Evolutionary conservation across 2,888 invertebrate species (phyloP).

Genomic region (Sylvicola cinctus): DNA sequence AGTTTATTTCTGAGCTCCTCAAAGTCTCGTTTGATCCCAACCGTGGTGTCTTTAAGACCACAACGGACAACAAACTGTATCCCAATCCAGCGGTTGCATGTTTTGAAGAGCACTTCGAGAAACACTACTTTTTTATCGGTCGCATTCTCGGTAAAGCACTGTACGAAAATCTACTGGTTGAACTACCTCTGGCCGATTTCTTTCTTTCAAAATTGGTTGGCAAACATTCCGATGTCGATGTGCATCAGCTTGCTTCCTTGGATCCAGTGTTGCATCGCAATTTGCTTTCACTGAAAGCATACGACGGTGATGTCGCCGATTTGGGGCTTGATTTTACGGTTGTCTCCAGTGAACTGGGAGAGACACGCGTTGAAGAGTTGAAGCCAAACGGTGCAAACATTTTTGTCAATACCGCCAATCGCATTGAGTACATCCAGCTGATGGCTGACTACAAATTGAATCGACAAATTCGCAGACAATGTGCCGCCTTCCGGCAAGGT

Average conservation of each 20-base stretch:
- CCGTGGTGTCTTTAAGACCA: conserved; percentile 75
- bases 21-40: conserved; percentile 95
- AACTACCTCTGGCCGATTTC: conserved; percentile 88
- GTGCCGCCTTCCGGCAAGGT: conserved; percentile 73
- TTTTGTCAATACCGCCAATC: conserved; percentile 76
- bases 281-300: conserved; percentile 67
- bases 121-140: conserved; percentile 89
- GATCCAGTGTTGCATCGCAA: conserved; percentile 79
- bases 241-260: conserved; percentile 81
- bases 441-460: conserved; percentile 93
- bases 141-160: conserved; percentile 87
- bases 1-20: conserved; percentile 82
- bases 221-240: conserved; percentile 49
- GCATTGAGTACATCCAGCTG: conserved; percentile 89
- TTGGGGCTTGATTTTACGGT: conserved; percentile 85
- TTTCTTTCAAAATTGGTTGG: conserved; percentile 78
- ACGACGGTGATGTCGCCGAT: conserved; percentile 67
- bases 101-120: conserved; percentile 63
- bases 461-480: conserved; percentile 70
- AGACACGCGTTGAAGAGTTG: conserved; percentile 73
- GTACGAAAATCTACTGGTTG: conserved; percentile 86
- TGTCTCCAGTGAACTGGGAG: conserved; percentile 73
- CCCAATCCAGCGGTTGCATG: conserved; percentile 86
- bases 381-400: conserved; percentile 81
- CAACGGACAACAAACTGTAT: conserved; percentile 82